Evolutionary conservation across 2,113 vertebrate species (phyloP).

Genomic region (Microcebus griseorufus): DNA sequence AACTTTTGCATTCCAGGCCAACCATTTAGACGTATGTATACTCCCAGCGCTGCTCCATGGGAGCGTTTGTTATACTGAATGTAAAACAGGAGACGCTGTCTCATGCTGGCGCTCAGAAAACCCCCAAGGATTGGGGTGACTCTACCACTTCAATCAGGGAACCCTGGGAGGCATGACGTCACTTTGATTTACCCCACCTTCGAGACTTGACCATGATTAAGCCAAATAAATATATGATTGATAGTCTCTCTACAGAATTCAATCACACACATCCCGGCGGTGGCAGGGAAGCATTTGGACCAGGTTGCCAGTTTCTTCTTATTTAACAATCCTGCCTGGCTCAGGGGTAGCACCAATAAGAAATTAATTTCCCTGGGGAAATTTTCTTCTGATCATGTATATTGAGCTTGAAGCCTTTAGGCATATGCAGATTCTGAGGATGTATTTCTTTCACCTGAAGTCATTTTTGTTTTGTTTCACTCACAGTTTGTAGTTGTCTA

Average conservation of each 20-base stretch:
- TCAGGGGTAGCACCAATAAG: constrained; percentile 23
- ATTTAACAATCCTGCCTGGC: not conserved
- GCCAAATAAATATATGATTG: not conserved
- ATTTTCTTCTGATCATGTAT: constrained; percentile 37
- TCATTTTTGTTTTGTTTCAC: not conserved
- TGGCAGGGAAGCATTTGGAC: not conserved
- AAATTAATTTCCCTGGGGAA: constrained; percentile 58
- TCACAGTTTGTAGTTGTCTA: not conserved
- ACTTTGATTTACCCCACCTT: not conserved
- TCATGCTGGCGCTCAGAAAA: not conserved
- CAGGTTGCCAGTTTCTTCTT: not conserved
- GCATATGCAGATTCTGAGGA: constrained; percentile 30
- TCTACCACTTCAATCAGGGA: not conserved
- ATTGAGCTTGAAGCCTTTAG: not conserved
- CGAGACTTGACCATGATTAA: not conserved
- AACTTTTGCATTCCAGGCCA: not conserved
- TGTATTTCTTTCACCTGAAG: constrained; percentile 37
- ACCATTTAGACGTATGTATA: not conserved
- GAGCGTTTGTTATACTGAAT: not conserved
- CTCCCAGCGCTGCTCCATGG: not conserved
- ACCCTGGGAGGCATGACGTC: not conserved
- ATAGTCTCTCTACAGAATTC: not conserved
- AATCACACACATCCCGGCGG: fast-evolving
- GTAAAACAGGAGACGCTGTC: not conserved
- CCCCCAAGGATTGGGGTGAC: not conserved